These are phyloP conservation scores for Andricus grossulariae DNA, from an alignment of 1,140 invertebrate species.

Conservation along the genomic window DNA sequence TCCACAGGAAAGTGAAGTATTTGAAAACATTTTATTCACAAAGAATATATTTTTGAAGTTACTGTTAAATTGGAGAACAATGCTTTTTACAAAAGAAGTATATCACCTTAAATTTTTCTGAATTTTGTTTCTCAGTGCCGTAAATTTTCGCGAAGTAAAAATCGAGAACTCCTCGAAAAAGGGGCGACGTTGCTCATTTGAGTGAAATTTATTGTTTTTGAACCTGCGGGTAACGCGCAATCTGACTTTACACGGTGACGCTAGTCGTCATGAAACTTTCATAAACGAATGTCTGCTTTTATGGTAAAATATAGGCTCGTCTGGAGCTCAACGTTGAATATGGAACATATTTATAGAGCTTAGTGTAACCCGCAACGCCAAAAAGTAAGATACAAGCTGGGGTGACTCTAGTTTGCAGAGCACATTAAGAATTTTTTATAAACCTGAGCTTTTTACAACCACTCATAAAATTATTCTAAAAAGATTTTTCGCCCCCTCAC, in stretches of 20 bases:
- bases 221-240: conserved; percentile 47
- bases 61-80: background rate
- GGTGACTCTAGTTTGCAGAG: background rate
- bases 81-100: background rate
- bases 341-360: conserved; percentile 60
- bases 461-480: too few relatives aligned
- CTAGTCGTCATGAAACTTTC: conserved; percentile 62
- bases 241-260: conserved; percentile 53
- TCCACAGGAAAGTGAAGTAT: too few relatives aligned
- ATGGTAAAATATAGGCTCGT: conserved; percentile 65
- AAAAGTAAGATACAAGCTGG: conserved; percentile 11
- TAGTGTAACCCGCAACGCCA: conserved; percentile 28
- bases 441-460: too few relatives aligned
- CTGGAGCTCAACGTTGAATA: conserved; percentile 49
- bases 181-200: conserved; percentile 24
- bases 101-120: background rate
- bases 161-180: conserved; percentile 31
- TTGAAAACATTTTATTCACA: too few relatives aligned
- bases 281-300: conserved; percentile 66
- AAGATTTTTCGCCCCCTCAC: too few relatives aligned
- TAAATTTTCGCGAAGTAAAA: conserved; percentile 24
- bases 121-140: conserved; percentile 10
- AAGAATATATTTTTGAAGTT: too few relatives aligned
- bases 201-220: conserved; percentile 30
- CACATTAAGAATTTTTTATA: background rate